Evolutionary conservation across 2,113 vertebrate species (phyloP).

Genomic region (Caretta caretta): DNA sequence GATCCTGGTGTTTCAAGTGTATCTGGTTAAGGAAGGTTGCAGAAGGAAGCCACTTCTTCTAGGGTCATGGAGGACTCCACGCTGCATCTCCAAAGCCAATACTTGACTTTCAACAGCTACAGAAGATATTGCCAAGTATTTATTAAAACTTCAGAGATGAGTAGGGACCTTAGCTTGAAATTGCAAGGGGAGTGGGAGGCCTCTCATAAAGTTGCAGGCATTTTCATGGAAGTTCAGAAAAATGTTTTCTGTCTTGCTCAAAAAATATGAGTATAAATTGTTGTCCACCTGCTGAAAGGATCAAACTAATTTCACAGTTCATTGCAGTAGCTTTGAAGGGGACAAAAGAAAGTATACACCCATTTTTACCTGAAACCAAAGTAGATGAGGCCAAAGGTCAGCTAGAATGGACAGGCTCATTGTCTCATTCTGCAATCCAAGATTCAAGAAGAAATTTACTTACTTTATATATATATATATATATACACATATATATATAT

Average conservation of each 20-base stretch:
- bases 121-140: background rate
- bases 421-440: background rate
- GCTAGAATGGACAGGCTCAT: background rate
- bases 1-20: no score
- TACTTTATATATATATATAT: no score
- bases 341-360: background rate
- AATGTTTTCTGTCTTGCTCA: background rate
- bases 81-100: background rate
- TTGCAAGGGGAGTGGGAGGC: background rate
- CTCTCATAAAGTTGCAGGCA: background rate
- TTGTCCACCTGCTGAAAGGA: background rate
- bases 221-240: background rate
- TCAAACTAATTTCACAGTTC: background rate
- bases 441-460: no score
- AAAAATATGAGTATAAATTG: background rate
- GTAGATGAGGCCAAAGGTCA: background rate
- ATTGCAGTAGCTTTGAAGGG: background rate
- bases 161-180: background rate
- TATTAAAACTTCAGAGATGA: background rate
- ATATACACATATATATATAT: no score
- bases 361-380: background rate
- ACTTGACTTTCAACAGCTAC: background rate
- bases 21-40: background rate
- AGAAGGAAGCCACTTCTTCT: background rate
- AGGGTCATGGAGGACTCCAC: background rate